These are phyloP conservation scores for Megaceryle maxima DNA, from an alignment of 2,113 vertebrate species.

Conservation along the genomic window DNA sequence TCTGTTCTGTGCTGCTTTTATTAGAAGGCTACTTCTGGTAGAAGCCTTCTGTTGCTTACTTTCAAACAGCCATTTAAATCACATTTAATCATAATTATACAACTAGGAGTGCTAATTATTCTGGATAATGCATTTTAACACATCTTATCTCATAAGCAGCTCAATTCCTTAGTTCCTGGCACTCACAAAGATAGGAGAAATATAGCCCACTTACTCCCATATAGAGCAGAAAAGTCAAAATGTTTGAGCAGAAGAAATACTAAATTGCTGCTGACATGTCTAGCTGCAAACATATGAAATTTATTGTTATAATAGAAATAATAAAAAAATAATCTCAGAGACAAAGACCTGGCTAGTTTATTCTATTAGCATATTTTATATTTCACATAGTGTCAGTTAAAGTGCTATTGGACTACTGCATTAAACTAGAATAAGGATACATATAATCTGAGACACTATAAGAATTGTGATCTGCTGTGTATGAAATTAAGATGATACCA, in stretches of 20 bases:
- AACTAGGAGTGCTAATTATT: slow-evolving; percentile 3
- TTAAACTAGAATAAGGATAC: not conserved
- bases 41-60: slow-evolving; percentile 5
- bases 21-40: not conserved
- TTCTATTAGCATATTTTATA: not conserved
- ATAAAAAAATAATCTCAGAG: not conserved
- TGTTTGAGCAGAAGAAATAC: not conserved
- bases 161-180: not conserved
- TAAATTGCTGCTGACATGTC: not conserved
- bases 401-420: not conserved
- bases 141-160: not conserved
- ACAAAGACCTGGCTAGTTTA: not conserved
- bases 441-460: not conserved
- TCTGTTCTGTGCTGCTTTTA: slow-evolving; percentile 19
- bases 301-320: not conserved
- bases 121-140: not conserved
- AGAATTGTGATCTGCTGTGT: not conserved
- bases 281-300: not conserved
- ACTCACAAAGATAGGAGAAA: not conserved
- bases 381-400: not conserved
- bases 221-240: not conserved
- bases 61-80: slow-evolving; percentile 19
- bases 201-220: not conserved
- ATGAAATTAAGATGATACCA: not conserved
- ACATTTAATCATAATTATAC: not conserved